Base-by-base conservation (phyloP, 2,888 invertebrate genomes). In the Ophraella communa region DNA sequence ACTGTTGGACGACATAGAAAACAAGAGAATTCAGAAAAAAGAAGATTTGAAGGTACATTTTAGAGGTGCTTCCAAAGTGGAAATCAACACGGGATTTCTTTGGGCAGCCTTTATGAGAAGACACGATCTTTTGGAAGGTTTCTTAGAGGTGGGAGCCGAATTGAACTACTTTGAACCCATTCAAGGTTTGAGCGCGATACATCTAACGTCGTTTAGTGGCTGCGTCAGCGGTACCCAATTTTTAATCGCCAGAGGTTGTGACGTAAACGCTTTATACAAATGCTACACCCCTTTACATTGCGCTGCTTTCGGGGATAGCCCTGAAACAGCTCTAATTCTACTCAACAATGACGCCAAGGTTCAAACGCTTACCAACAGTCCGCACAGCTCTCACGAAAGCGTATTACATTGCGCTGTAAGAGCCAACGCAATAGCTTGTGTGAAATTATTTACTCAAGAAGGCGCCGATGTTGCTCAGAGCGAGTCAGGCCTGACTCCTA, bases 261-360 rank as follows among this genome's bases (percentile, higher is more conserved):
- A 90, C 74, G 87, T 91, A 7, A 90, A 91, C 81, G 85, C 87
- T 55, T 86, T 88, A 77, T 87, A 87, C 64, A 89, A 90, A 78
- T 88, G 89, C 73, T 91, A 91, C 78, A 91, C 91, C 49, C 94
- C 95, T 0, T 85, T 96, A 64, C 95, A 96, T 81, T 94, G 93
- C 79, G 93, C 95, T 11, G 94, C 95, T 30, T 94, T 94, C 82
- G 93, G 95, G 11, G 93, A 95, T 77, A 90, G 94, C 67, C 87
- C 90, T 57, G 89, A 91, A 76, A 93, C 93, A 11, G 91, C 92
- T 60, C 89, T 89, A 81, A 87, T 93, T 76, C 86, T 96, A 65
- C 86, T 95, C 67, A 87, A 87, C 67, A 87, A 87, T 68, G 91
- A 90, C 18, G 89, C 93, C 57, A 86, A 87, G 66, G 88, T 93